phyloP scores from a whole-genome alignment of 2,113 vertebrate species.

The Chauna torquata region DNA sequence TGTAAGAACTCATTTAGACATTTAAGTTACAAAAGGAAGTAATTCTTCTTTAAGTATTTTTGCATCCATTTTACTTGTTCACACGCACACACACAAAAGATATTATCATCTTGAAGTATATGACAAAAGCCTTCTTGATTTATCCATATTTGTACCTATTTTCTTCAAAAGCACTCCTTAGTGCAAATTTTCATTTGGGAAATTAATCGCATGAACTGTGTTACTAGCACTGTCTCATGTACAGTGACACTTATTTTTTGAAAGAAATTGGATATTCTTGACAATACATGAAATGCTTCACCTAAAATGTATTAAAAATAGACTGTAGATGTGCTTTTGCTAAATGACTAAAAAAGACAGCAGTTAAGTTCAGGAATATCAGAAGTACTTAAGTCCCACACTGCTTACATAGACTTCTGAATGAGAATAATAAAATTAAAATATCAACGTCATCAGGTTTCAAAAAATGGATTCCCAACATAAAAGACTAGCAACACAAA shows the following conservation, averaged over 20 bases:
- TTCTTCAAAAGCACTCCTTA: background rate
- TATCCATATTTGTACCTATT: background rate
- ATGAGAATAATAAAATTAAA: background rate
- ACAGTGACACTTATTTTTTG: background rate
- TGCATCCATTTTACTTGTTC: background rate
- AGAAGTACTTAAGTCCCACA: background rate
- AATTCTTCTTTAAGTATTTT: background rate
- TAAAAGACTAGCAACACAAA: conserved; percentile 8
- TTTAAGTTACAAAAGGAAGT: background rate
- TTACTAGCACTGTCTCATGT: background rate
- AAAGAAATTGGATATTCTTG: background rate
- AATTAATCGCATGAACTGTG: background rate
- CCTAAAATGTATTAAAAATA: background rate
- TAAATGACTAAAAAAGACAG: background rate
- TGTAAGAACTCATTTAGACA: background rate
- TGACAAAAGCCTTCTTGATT: background rate
- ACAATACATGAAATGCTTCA: background rate
- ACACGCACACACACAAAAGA: background rate
- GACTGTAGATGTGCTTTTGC: background rate
- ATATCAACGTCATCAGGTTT: background rate
- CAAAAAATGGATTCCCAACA: background rate
- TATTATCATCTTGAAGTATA: background rate
- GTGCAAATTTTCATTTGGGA: background rate
- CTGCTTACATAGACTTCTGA: background rate
- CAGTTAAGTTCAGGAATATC: too few relatives aligned